phyloP scores from a whole-genome alignment of 2,888 invertebrate species.

The Euphydryas editha region DNA sequence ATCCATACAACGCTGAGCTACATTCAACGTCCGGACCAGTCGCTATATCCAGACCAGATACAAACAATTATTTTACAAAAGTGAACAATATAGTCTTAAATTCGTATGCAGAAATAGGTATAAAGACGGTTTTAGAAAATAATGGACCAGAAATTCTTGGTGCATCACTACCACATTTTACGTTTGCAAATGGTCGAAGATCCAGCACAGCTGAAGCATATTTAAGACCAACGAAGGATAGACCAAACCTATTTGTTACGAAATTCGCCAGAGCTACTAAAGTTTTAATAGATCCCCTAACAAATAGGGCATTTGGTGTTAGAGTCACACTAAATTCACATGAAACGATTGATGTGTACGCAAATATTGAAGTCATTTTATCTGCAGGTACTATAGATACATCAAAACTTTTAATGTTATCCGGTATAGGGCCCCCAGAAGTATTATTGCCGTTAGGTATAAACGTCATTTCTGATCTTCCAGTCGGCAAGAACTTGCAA shows the following conservation, averaged over 20 bases:
- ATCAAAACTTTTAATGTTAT: constrained; percentile 69
- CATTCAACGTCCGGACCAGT: constrained; percentile 54
- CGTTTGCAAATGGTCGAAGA: constrained; percentile 60
- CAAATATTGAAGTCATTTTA: constrained; percentile 63
- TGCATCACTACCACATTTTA: constrained; percentile 51
- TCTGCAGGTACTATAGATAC: constrained; percentile 69
- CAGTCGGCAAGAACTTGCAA: constrained; percentile 70
- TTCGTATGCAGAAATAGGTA: constrained; percentile 52
- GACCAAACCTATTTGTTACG: constrained; percentile 61
- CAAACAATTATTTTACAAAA: constrained; percentile 46
- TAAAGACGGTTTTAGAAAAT: constrained; percentile 49
- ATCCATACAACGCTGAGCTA: constrained; percentile 45
- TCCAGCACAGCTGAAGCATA: constrained; percentile 72
- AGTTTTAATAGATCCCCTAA: constrained; percentile 59
- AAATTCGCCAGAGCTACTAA: constrained; percentile 62
- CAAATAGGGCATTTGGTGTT: constrained; percentile 58
- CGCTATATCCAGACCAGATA: constrained; percentile 49
- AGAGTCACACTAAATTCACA: constrained; percentile 53
- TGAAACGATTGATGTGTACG: constrained; percentile 54
- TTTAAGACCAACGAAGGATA: constrained; percentile 54
- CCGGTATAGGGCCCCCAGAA: constrained; percentile 66
- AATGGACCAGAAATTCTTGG: constrained; percentile 51
- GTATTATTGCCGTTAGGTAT: constrained; percentile 58
- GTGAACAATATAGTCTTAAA: constrained; percentile 46
- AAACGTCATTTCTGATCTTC: constrained; percentile 58